Evolutionary conservation across 2,888 invertebrate genomes (phyloP).

Genomic region (Rhagonycha lutea): DNA sequence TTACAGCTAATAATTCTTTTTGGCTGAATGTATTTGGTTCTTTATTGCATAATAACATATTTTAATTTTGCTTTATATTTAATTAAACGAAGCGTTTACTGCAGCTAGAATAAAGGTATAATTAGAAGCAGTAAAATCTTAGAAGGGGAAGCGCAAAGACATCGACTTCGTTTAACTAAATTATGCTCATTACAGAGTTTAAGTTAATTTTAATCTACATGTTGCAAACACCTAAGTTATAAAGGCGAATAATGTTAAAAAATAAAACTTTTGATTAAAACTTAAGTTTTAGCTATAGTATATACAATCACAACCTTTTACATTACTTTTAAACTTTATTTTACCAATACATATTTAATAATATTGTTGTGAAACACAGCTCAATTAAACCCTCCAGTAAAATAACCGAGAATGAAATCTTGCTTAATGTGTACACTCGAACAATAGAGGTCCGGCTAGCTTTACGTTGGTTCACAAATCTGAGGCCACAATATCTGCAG

Average conservation of each 20-base stretch:
- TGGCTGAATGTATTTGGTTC: background rate
- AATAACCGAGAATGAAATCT: too few species aligned
- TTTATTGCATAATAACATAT: background rate
- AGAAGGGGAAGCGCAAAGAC: conserved; percentile 7
- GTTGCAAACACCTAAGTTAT: conserved; percentile 20
- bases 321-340: too few species aligned
- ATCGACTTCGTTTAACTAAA: conserved; percentile 20
- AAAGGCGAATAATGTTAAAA: background rate
- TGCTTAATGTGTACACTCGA: too few species aligned
- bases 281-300: background rate
- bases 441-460: too few species aligned
- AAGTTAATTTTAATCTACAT: conserved; percentile 23
- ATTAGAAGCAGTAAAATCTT: conserved; percentile 21
- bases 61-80: background rate
- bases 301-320: too few species aligned
- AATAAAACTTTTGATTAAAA: background rate
- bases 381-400: too few species aligned
- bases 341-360: too few species aligned
- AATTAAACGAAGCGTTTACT: background rate
- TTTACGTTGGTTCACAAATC: too few species aligned
- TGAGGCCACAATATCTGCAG: too few species aligned
- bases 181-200: conserved; percentile 20
- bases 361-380: too few species aligned
- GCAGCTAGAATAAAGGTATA: conserved; percentile 4
- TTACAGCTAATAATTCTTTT: background rate